A percentile compares a stretch with the other conserved stretches of the same genome.
phyloP scores from a whole-genome alignment of 2,888 invertebrate genomes.

The Trichogramma dendrolimi region DNA sequence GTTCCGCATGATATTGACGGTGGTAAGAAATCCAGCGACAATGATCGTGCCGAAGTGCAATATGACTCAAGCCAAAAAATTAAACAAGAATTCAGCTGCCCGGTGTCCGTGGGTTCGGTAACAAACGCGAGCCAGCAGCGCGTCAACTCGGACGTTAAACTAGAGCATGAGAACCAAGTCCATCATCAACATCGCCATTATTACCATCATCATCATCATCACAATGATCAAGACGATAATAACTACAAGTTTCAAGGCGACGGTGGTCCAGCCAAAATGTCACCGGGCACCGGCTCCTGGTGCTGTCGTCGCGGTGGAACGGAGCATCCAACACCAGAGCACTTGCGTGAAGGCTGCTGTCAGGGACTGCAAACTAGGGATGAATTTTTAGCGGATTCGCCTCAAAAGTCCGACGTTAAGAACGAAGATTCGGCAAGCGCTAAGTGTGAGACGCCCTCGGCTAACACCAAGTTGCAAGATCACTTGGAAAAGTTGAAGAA shows the following conservation, averaged over 20 bases:
- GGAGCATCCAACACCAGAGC: slow-evolving; percentile 69
- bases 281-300: slow-evolving; percentile 64
- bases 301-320: slow-evolving; percentile 73
- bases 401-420: slow-evolving; percentile 47
- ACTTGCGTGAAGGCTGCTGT: slow-evolving; percentile 69
- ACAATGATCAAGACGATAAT: slow-evolving; percentile 14
- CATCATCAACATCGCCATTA: background rate
- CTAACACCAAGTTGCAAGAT: slow-evolving; percentile 57
- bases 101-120: slow-evolving; percentile 28
- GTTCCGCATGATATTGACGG: slow-evolving; percentile 18
- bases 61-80: slow-evolving; percentile 31
- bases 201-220: background rate
- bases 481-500: slow-evolving; percentile 60
- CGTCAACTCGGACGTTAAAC: slow-evolving; percentile 34
- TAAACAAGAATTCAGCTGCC: slow-evolving; percentile 35
- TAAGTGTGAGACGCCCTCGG: slow-evolving; percentile 42
- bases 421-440: slow-evolving; percentile 42
- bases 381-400: slow-evolving; percentile 58
- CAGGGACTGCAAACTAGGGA: slow-evolving; percentile 69
- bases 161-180: slow-evolving; percentile 39
- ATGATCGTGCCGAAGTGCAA: slow-evolving; percentile 25
- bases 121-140: slow-evolving; percentile 12
- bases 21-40: slow-evolving; percentile 29
- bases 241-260: slow-evolving; percentile 60
- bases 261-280: slow-evolving; percentile 64